Evolutionary conservation across 2,797 vertebrate genomes (phyloP).

Genomic region (Sphenodon punctatus): DNA sequence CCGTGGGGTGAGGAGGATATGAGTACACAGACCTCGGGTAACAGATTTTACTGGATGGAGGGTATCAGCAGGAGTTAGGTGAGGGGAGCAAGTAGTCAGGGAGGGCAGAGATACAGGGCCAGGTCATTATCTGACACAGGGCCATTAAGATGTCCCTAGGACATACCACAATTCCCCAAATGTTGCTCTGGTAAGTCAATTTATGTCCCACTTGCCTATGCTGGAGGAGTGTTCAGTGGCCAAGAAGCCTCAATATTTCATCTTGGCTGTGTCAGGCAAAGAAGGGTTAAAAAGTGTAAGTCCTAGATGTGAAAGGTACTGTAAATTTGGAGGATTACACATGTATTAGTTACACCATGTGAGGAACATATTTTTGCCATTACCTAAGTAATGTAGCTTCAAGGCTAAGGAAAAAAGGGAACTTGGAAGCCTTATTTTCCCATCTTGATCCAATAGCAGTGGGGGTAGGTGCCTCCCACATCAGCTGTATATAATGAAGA

Average conservation of each 20-base stretch:
- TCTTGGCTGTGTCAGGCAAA: neutral
- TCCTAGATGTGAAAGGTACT: neutral
- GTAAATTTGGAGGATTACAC: conserved; percentile 22
- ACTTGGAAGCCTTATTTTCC: conserved; percentile 43
- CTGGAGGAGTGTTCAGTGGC: neutral
- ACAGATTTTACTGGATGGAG: too few species aligned
- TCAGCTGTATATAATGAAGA: conserved; percentile 50
- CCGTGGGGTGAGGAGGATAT: too few species aligned
- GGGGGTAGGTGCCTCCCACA: conserved; percentile 30
- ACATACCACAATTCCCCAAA: neutral
- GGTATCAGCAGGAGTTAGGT: too few species aligned
- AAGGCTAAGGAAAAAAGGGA: conserved; percentile 51
- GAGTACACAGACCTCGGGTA: too few species aligned
- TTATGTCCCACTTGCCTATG: neutral
- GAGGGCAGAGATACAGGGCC: too few species aligned
- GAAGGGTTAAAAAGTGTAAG: neutral
- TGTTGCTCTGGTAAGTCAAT: neutral
- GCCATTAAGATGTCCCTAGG: too few species aligned
- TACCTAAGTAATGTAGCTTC: conserved; percentile 35
- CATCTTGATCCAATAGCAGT: conserved; percentile 39
- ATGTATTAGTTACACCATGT: conserved; percentile 31
- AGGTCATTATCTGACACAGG: too few species aligned
- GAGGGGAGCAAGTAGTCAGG: too few species aligned
- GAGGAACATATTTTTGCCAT: conserved; percentile 44
- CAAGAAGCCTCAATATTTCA: neutral